Conservation (phyloP, 1,140 invertebrate species). For the Sesamia nonagrioides region DNA sequence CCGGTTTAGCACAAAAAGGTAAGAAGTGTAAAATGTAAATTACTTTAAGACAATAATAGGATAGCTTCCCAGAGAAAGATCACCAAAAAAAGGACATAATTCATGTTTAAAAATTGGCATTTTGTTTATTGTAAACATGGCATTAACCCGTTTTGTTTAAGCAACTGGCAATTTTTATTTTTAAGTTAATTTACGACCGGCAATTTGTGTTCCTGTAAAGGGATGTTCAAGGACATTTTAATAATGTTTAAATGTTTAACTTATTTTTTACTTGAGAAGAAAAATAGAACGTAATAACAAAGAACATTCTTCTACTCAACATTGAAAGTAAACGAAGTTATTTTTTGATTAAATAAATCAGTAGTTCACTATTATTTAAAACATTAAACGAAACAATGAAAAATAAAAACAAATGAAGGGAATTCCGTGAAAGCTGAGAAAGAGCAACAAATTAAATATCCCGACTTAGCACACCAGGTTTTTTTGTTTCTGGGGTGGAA, state of each 20-base stretch:
- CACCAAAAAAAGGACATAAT: constrained; percentile 47
- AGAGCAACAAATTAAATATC: too few relatives aligned
- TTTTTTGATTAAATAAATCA: too few relatives aligned
- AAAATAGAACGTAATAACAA: background rate
- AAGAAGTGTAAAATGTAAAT: background rate
- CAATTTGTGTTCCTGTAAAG: background rate
- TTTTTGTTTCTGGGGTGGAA: too few relatives aligned
- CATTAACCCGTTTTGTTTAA: constrained; percentile 60
- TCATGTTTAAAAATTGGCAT: constrained; percentile 40
- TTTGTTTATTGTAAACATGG: constrained; percentile 60
- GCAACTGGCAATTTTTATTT: constrained; percentile 38
- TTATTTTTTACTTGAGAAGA: background rate
- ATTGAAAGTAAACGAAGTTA: too few relatives aligned
- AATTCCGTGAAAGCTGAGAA: too few relatives aligned
- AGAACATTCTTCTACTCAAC: background rate
- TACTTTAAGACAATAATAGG: constrained; percentile 49
- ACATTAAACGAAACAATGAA: too few relatives aligned
- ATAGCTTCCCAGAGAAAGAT: constrained; percentile 62
- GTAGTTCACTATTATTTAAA: too few relatives aligned
- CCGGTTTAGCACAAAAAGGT: background rate
- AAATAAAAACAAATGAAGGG: too few relatives aligned
- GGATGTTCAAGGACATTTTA: background rate
- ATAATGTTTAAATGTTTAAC: background rate
- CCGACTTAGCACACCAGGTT: too few relatives aligned
- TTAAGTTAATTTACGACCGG: background rate